Conservation (phyloP, 2,113 vertebrate species). For the Bolborhynchus lineola region DNA sequence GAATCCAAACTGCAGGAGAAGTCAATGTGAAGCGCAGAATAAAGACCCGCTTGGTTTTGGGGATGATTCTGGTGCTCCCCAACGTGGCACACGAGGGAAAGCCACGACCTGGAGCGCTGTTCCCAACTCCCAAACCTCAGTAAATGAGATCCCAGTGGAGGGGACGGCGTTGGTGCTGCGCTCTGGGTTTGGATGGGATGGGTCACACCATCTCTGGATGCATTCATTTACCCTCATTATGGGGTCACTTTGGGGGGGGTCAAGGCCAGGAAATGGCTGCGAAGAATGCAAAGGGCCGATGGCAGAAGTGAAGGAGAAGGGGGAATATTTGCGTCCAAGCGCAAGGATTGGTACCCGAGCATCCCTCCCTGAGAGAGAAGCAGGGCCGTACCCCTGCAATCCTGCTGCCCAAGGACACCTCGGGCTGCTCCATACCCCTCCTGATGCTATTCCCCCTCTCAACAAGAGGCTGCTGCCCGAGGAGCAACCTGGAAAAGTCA, state of each 20-base stretch:
- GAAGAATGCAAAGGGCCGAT: background rate
- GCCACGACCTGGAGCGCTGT: background rate
- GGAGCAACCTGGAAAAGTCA: conserved; percentile 29
- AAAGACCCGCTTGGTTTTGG: background rate
- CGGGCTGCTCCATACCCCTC: background rate
- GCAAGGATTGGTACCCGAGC: background rate
- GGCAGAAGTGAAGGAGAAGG: background rate
- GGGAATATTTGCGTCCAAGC: background rate
- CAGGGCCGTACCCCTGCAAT: background rate
- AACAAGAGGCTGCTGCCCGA: background rate
- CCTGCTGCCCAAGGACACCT: background rate
- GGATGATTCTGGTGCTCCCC: background rate
- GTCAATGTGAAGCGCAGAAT: fast-evolving
- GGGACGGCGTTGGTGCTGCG: background rate
- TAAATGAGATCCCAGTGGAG: background rate
- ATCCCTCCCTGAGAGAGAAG: fast-evolving
- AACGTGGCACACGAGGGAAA: background rate
- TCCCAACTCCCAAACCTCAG: background rate
- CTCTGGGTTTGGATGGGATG: fast-evolving
- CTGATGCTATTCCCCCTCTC: background rate
- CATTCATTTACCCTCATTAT: background rate
- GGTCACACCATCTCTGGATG: background rate
- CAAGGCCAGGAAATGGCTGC: fast-evolving
- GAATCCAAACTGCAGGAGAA: background rate
- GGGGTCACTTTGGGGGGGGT: background rate